Evolutionary conservation across 2,113 vertebrate species (phyloP).

Genomic region (Morphnarchus princeps): DNA sequence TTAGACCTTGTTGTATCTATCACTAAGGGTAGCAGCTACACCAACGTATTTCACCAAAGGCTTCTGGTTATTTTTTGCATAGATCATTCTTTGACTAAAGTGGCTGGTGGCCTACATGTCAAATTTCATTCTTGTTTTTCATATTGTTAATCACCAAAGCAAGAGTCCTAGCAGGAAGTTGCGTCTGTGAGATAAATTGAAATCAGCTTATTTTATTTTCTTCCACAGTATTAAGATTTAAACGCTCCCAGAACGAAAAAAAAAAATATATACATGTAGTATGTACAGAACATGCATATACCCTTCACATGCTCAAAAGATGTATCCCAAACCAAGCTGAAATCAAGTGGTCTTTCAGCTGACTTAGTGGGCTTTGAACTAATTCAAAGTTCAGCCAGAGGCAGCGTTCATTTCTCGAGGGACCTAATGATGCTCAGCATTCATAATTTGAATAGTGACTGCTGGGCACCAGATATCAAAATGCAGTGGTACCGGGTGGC

Average conservation of each 20-base stretch:
- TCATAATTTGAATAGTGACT: fast-evolving
- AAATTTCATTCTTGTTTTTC: neutral
- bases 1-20: neutral
- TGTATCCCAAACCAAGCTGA: neutral
- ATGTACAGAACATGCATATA: neutral
- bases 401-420: neutral
- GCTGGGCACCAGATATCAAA: neutral
- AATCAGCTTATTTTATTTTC: neutral
- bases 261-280: neutral
- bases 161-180: neutral
- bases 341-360: neutral
- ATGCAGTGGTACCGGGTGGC: fast-evolving
- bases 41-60: neutral
- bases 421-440: fast-evolving
- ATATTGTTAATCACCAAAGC: neutral
- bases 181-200: neutral
- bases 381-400: neutral
- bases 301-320: neutral
- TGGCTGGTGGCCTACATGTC: neutral
- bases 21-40: neutral
- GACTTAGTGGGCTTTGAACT: neutral
- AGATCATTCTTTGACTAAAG: neutral
- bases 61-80: neutral
- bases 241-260: neutral
- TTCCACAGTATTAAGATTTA: neutral